Percentiles rank a stretch among this genome's conserved stretches.
These are phyloP conservation scores for Rhopalosiphum nymphaeae DNA, from an alignment of 2,888 invertebrate genomes.

Conservation along the genomic window DNA sequence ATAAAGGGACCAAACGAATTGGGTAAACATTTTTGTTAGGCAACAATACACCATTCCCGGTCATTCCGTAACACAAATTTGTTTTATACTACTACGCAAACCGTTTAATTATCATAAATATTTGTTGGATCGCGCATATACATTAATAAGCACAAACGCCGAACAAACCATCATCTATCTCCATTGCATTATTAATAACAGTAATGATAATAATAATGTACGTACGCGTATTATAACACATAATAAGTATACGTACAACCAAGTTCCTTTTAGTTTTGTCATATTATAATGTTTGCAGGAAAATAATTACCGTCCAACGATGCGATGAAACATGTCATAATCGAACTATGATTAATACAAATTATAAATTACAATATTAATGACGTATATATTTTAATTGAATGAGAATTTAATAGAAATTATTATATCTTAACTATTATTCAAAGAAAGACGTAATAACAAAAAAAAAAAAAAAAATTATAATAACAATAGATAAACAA, in stretches of 20 bases:
- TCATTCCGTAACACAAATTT: neutral
- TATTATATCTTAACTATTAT: neutral
- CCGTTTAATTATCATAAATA: neutral
- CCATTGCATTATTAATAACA: neutral
- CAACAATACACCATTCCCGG: neutral
- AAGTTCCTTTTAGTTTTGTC: neutral
- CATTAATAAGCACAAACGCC: neutral
- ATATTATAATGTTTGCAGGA: neutral
- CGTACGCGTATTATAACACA: neutral
- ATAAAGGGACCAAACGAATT: conserved; percentile 9
- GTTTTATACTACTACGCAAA: neutral
- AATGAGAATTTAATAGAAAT: neutral
- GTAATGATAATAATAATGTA: neutral
- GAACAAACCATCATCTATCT: neutral
- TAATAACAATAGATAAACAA: neutral
- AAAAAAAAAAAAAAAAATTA: neutral
- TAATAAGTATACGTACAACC: neutral
- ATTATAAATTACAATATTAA: neutral
- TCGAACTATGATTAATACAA: neutral
- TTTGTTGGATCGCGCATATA: neutral
- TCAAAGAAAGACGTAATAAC: neutral
- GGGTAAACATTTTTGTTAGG: conserved; percentile 1
- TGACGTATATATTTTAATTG: neutral
- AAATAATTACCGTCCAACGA: neutral
- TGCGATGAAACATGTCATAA: neutral